Evolutionary conservation across 2,888 invertebrate genomes (phyloP).

Genomic region (Drosophila emarginata): DNA sequence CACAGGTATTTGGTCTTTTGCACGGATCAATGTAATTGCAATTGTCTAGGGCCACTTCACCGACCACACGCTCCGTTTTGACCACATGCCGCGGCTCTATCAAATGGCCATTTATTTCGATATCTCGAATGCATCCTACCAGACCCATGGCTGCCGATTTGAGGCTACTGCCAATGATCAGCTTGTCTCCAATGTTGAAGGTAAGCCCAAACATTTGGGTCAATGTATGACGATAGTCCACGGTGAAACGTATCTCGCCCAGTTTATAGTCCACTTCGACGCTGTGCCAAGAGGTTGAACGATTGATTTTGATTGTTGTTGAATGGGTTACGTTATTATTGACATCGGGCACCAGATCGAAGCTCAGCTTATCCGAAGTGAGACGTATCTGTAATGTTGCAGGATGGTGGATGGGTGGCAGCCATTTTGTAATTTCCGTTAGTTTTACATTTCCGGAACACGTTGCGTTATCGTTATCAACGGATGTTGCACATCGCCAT

Average conservation of each 20-base stretch:
- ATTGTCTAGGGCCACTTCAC: slow-evolving; percentile 94
- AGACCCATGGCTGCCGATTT: slow-evolving; percentile 89
- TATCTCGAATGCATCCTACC: slow-evolving; percentile 95
- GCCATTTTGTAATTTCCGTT: slow-evolving; percentile 77
- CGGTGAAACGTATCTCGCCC: slow-evolving; percentile 88
- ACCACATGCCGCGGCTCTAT: slow-evolving; percentile 92
- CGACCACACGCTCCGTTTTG: slow-evolving; percentile 91
- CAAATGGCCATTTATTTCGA: slow-evolving; percentile 90
- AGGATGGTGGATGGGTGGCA: slow-evolving; percentile 20
- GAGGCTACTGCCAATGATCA: slow-evolving; percentile 91
- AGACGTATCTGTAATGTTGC: slow-evolving; percentile 86
- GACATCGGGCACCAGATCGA: slow-evolving; percentile 89
- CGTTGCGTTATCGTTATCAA: slow-evolving; percentile 41
- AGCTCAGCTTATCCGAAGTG: slow-evolving; percentile 92
- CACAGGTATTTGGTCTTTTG: slow-evolving; percentile 94
- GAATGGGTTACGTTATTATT: slow-evolving; percentile 90
- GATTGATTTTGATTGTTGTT: slow-evolving; percentile 91
- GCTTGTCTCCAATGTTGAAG: slow-evolving; percentile 87
- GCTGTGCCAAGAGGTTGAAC: slow-evolving; percentile 91
- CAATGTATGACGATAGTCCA: slow-evolving; percentile 89
- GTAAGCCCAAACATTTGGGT: slow-evolving; percentile 87
- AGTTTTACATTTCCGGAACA: slow-evolving; percentile 70
- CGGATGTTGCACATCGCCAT: slow-evolving; percentile 67
- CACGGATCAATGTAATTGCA: slow-evolving; percentile 95
- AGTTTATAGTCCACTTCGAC: slow-evolving; percentile 90